phyloP scores from a whole-genome alignment of 1,140 invertebrate species.

The Drosophila oshimai region DNA sequence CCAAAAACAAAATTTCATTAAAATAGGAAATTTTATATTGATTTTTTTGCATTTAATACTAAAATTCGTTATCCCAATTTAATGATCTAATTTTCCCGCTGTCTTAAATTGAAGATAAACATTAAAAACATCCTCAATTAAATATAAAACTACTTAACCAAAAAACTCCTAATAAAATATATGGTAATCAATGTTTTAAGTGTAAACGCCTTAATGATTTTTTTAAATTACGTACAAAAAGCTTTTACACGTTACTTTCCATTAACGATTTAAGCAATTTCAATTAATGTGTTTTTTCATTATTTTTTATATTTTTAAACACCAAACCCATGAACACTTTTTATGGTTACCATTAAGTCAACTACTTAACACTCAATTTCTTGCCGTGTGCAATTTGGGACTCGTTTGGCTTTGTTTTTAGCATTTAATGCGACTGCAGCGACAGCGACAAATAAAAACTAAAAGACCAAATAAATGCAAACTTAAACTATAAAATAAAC shows the following conservation, averaged over 20 bases:
- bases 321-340: background rate
- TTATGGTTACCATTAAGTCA: background rate
- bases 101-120: too few species aligned
- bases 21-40: too few species aligned
- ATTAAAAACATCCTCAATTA: too few species aligned
- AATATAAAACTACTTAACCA: too few species aligned
- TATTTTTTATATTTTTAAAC: background rate
- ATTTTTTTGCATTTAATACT: too few species aligned
- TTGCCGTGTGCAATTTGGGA: slow-evolving; percentile 2
- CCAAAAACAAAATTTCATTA: too few species aligned
- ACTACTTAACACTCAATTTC: background rate
- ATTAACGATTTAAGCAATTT: background rate
- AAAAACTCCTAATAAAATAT: too few species aligned
- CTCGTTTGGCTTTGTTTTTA: slow-evolving; percentile 33
- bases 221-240: background rate
- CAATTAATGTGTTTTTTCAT: background rate
- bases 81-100: too few species aligned
- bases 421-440: slow-evolving; percentile 24
- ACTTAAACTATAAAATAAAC: slow-evolving; percentile 82
- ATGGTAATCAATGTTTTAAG: too few species aligned
- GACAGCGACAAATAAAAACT: slow-evolving; percentile 71
- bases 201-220: too few species aligned
- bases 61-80: too few species aligned
- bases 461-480: slow-evolving; percentile 82
- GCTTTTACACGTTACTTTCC: background rate